These are phyloP conservation scores for Scaeva pyrastri DNA, from an alignment of 2,888 invertebrate genomes.

Conservation along the genomic window DNA sequence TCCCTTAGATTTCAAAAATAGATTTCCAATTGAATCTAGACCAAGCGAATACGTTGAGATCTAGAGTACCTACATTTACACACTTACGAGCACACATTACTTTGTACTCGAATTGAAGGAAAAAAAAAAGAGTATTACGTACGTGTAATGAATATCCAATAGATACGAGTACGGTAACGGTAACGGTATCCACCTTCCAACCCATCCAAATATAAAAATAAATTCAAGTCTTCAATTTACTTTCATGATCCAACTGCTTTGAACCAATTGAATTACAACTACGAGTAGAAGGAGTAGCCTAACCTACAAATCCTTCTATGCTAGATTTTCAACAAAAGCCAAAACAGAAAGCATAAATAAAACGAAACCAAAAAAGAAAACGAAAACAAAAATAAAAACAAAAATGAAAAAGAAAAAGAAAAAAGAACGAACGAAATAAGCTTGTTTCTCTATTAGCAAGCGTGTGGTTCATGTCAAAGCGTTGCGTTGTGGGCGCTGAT, in stretches of 20 bases:
- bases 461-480: slow-evolving; percentile 16
- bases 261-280: slow-evolving; percentile 40
- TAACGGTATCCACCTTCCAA: neutral
- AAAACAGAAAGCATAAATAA: neutral
- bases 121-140: slow-evolving; percentile 6
- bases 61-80: neutral
- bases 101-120: neutral
- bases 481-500: slow-evolving; percentile 1
- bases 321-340: slow-evolving; percentile 27
- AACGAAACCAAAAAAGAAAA: neutral
- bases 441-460: slow-evolving; percentile 12
- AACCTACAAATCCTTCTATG: slow-evolving; percentile 28
- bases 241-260: slow-evolving; percentile 47
- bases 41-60: slow-evolving; percentile 8
- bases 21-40: slow-evolving; percentile 17
- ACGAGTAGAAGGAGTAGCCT: neutral
- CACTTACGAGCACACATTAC: neutral
- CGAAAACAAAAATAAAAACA: neutral
- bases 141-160: slow-evolving; percentile 25
- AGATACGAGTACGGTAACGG: too few relatives aligned
- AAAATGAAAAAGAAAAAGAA: neutral
- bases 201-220: slow-evolving; percentile 16
- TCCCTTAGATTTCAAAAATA: slow-evolving; percentile 15
- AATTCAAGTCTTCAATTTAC: slow-evolving; percentile 32
- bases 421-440: neutral